These are phyloP conservation scores for Cephus pygmeus DNA, from an alignment of 2,888 invertebrate genomes.

Conservation along the genomic window DNA sequence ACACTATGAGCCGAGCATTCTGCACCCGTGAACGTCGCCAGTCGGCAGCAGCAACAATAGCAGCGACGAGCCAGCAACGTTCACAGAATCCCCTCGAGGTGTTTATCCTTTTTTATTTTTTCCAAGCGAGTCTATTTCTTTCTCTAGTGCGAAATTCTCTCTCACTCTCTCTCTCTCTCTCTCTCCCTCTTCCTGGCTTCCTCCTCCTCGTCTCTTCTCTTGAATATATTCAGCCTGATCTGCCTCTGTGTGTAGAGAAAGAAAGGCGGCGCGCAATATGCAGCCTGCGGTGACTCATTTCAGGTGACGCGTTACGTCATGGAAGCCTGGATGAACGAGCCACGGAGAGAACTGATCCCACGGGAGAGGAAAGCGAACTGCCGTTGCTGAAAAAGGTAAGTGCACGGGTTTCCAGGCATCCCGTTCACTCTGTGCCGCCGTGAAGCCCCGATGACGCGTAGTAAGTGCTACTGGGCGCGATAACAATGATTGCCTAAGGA, in stretches of 20 bases:
- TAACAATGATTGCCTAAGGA: too few species aligned
- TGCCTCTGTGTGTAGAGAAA: background rate
- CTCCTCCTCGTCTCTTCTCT: background rate
- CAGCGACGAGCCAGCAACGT: background rate
- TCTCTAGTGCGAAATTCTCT: background rate
- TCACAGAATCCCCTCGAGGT: slow-evolving; percentile 32
- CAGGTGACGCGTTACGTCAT: slow-evolving; percentile 26
- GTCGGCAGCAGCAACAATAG: background rate
- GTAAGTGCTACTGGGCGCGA: too few species aligned
- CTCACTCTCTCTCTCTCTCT: slow-evolving; percentile 15
- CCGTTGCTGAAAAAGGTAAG: too few species aligned
- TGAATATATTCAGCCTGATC: slow-evolving; percentile 7
- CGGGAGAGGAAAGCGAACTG: too few species aligned
- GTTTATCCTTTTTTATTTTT: slow-evolving; percentile 44
- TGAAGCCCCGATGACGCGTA: too few species aligned
- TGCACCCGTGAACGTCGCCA: background rate
- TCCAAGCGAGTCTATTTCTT: slow-evolving; percentile 26
- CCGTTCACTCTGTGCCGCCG: too few species aligned
- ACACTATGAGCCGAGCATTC: background rate
- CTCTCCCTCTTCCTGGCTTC: slow-evolving; percentile 5
- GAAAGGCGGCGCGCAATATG: background rate
- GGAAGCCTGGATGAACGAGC: slow-evolving; percentile 6
- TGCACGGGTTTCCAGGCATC: too few species aligned
- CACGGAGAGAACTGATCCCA: too few species aligned
- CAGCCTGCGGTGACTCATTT: slow-evolving; percentile 38